phyloP scores from a whole-genome alignment of 2,797 vertebrate species.

The Tinamus major region DNA sequence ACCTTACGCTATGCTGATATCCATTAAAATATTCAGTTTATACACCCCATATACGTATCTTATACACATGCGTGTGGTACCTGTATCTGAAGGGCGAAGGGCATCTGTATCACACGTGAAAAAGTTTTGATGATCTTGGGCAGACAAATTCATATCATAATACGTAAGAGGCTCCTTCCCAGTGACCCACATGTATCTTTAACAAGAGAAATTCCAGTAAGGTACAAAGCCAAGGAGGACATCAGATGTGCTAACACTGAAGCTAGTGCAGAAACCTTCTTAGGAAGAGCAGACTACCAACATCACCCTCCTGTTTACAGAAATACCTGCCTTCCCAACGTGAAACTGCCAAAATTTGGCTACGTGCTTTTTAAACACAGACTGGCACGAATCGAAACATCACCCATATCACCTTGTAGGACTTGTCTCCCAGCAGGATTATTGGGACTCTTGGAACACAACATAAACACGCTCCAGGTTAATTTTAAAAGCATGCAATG shows the following conservation, averaged over 20 bases:
- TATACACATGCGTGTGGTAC: slow-evolving; percentile 49
- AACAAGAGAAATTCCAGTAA: slow-evolving; percentile 25
- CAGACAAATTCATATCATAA: slow-evolving; percentile 98
- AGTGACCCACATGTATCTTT: slow-evolving; percentile 97
- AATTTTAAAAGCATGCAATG: neutral
- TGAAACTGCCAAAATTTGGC: neutral
- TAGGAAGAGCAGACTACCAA: neutral
- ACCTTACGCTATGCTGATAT: neutral
- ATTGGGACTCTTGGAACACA: neutral
- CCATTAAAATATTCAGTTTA: fast-evolving
- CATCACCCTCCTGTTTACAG: neutral
- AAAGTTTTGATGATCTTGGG: slow-evolving; percentile 98
- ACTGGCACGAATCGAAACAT: neutral
- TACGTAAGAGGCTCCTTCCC: slow-evolving; percentile 98
- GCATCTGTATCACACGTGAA: slow-evolving; percentile 96
- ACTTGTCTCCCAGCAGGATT: neutral
- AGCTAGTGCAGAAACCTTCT: neutral
- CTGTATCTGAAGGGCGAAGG: slow-evolving; percentile 92
- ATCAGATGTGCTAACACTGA: neutral
- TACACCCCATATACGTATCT: fast-evolving
- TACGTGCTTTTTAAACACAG: neutral
- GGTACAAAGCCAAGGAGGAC: neutral
- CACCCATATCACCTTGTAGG: neutral
- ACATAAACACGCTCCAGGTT: neutral
- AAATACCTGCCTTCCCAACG: neutral